Percentiles rank a stretch among this genome's conserved stretches.
Evolutionary conservation across 2,113 vertebrate genomes (phyloP).

Genomic region (Elaphurus davidianus): DNA sequence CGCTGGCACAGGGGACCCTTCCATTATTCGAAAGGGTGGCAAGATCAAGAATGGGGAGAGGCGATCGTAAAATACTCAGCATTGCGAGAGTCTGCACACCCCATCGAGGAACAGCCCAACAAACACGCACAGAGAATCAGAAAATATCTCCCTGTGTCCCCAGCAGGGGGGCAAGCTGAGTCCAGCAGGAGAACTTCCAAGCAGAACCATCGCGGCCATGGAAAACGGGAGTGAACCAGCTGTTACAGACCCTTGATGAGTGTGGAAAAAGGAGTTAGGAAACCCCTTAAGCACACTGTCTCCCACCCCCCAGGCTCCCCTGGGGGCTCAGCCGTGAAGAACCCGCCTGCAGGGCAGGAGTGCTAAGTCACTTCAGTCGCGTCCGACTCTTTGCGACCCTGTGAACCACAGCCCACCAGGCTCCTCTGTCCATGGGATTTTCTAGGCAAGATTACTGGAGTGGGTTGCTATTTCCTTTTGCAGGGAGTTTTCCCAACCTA

Average conservation of each 20-base stretch:
- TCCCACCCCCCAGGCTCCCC: fast-evolving
- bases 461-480: too few species aligned
- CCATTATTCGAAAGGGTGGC: fast-evolving
- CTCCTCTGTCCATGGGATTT: not conserved
- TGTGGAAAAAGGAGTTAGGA: not conserved
- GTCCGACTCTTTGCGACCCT: not conserved
- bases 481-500: not conserved
- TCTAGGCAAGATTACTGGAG: too few species aligned
- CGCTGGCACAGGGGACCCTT: fast-evolving
- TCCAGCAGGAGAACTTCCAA: not conserved
- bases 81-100: fast-evolving
- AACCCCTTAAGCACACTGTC: fast-evolving
- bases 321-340: not conserved
- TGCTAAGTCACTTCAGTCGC: not conserved
- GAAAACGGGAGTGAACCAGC: not conserved
- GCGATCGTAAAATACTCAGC: fast-evolving
- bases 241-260: not conserved
- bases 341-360: not conserved
- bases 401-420: not conserved
- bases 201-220: not conserved
- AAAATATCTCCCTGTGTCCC: too few species aligned
- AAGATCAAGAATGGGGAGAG: not conserved
- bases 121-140: not conserved
- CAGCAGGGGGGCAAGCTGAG: not conserved
- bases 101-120: fast-evolving